A percentile compares a stretch with the other conserved stretches of the same genome.
These are phyloP conservation scores for Philantomba maxwellii DNA, from an alignment of 2,113 vertebrate species.

Conservation along the genomic window DNA sequence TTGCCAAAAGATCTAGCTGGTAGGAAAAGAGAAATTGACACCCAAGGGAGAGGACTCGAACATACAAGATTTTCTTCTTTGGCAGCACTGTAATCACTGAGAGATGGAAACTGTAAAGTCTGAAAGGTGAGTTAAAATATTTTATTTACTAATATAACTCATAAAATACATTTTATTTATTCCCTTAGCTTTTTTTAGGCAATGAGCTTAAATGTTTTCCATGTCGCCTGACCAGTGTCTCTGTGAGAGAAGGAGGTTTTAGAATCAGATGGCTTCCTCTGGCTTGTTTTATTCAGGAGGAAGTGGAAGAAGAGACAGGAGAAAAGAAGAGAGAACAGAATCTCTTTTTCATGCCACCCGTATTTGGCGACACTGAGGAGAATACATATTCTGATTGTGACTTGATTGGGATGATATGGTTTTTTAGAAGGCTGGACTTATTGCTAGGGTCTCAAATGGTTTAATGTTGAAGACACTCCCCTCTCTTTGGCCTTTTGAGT, in stretches of 20 bases:
- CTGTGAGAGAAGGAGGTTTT: not conserved
- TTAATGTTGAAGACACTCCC: not conserved
- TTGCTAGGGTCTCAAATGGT: not conserved
- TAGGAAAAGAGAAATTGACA: not conserved
- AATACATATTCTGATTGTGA: not conserved
- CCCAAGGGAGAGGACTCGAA: not conserved
- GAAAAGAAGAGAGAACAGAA: not conserved
- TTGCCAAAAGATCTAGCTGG: not conserved
- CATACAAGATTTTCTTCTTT: not conserved
- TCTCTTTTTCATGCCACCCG: not conserved
- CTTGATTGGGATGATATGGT: not conserved
- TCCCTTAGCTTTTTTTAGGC: not conserved
- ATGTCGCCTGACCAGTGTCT: not conserved
- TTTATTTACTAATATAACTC: not conserved
- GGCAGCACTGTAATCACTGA: not conserved
- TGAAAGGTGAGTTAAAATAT: not conserved
- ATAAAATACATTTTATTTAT: not conserved
- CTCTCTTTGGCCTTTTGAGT: not conserved
- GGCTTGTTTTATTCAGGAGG: not conserved
- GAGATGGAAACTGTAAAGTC: not conserved
- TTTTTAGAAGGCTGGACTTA: not conserved
- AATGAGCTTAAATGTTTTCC: not conserved
- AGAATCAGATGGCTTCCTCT: not conserved
- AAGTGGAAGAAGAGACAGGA: not conserved
- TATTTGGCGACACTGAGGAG: not conserved